Evolutionary conservation across 2,113 vertebrate species (phyloP).

Genomic region (Potamarius usumacintae): DNA sequence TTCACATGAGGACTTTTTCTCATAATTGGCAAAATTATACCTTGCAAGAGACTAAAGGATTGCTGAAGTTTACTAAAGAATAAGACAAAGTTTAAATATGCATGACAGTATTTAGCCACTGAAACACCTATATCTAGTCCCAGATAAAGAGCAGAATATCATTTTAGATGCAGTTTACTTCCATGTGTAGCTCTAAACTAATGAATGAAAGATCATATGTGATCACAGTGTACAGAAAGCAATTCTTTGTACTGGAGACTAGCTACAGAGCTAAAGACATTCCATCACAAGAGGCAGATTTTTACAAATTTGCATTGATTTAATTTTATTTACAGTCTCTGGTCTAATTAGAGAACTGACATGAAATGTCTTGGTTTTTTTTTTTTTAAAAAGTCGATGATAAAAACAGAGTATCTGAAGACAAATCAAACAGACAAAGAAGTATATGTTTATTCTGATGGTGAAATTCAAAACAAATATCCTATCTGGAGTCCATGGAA

Average conservation of each 20-base stretch:
- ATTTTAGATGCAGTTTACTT: not conserved
- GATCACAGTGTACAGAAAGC: not conserved
- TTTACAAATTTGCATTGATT: not conserved
- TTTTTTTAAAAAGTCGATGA: not conserved
- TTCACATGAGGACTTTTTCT: not conserved
- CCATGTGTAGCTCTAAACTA: not conserved
- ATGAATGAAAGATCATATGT: not conserved
- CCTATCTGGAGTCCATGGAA: not conserved
- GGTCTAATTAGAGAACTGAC: too few species aligned
- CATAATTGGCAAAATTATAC: not conserved
- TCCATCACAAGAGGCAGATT: not conserved
- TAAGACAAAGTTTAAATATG: not conserved
- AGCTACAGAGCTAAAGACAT: not conserved
- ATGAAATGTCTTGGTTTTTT: too few species aligned
- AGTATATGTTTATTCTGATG: not conserved
- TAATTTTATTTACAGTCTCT: not conserved
- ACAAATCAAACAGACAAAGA: not conserved
- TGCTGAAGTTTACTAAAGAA: too few species aligned
- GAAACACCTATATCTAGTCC: not conserved
- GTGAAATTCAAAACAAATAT: not conserved
- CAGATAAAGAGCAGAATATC: not conserved
- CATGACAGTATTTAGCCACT: not conserved
- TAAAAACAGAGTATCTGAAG: not conserved
- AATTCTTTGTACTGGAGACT: not conserved
- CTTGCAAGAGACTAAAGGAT: not conserved